phyloP scores from a whole-genome alignment of 2,888 invertebrate genomes.

The Brenthis hecate region DNA sequence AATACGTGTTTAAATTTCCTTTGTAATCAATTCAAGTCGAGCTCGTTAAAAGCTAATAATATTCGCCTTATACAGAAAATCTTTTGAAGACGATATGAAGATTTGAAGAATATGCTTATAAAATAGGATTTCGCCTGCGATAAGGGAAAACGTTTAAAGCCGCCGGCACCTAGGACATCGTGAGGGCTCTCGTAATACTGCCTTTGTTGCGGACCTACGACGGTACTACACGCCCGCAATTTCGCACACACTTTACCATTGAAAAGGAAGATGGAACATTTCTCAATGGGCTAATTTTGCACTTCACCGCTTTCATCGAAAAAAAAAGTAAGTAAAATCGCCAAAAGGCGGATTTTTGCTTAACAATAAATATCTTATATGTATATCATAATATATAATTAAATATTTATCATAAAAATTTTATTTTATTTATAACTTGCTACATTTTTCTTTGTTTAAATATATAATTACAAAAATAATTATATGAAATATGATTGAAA shows the following conservation, averaged over 20 bases:
- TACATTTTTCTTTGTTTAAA: too few species aligned
- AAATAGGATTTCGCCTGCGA: conserved; percentile 22
- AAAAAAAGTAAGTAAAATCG: conserved; percentile 28
- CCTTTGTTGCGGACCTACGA: conserved; percentile 44
- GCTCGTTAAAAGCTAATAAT: too few species aligned
- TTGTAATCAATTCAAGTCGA: too few species aligned
- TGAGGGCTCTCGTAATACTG: conserved; percentile 36
- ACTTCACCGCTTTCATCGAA: conserved; percentile 48
- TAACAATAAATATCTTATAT: background rate
- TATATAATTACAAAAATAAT: background rate
- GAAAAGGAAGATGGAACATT: conserved; percentile 46
- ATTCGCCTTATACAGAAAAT: background rate
- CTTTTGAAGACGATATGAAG: conserved; percentile 3
- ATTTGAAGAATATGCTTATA: conserved; percentile 18
- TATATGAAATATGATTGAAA: background rate
- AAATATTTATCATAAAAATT: too few species aligned
- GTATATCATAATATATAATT: background rate
- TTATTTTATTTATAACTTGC: too few species aligned
- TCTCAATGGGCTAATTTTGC: conserved; percentile 59
- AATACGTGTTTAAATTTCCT: too few species aligned
- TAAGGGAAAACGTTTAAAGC: conserved; percentile 37
- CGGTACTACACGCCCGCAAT: conserved; percentile 44
- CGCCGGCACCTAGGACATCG: conserved; percentile 34
- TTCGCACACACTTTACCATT: conserved; percentile 46
- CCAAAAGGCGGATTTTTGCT: conserved; percentile 13